These are phyloP conservation scores for Drosophila parabipectinata DNA, from an alignment of 1,140 invertebrate species.

Conservation along the genomic window DNA sequence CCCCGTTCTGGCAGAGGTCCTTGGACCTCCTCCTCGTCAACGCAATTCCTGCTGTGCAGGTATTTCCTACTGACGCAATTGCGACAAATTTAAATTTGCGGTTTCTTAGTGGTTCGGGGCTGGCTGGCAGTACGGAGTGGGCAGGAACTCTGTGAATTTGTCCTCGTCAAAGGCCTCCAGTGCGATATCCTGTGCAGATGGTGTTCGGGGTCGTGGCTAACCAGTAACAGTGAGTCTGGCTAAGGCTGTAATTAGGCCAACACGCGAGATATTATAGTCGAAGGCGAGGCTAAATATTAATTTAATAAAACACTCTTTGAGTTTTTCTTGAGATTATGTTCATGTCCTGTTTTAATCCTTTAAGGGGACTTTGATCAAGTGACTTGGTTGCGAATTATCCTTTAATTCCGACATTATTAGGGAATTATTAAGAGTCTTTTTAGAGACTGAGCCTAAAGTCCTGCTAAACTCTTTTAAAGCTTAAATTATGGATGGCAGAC, in stretches of 20 bases:
- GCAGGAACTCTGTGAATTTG: constrained; percentile 37
- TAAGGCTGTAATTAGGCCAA: constrained; percentile 13
- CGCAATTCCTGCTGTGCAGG: constrained; percentile 51
- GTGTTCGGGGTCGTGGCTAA: constrained; percentile 3
- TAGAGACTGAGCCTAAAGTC: no score
- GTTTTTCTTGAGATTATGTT: no score
- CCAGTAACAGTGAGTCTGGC: constrained; percentile 9
- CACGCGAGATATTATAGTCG: neutral
- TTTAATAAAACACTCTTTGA: no score
- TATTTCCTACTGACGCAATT: constrained; percentile 75
- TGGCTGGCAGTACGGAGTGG: constrained; percentile 36
- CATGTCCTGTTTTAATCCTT: no score
- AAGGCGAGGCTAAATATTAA: neutral
- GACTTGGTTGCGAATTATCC: no score
- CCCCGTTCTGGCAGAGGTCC: constrained; percentile 26
- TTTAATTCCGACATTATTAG: no score
- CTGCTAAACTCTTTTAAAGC: neutral
- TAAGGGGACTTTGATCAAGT: no score
- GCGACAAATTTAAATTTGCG: constrained; percentile 80
- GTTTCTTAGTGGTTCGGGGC: constrained; percentile 52
- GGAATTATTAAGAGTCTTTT: no score
- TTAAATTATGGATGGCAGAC: neutral
- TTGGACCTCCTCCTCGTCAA: constrained; percentile 11
- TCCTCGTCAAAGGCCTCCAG: constrained; percentile 45
- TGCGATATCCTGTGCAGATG: constrained; percentile 29